Percentiles rank a stretch among this genome's conserved stretches.
Conservation (phyloP, 92 coral and sea anemone species). For the Porites rus region DNA sequence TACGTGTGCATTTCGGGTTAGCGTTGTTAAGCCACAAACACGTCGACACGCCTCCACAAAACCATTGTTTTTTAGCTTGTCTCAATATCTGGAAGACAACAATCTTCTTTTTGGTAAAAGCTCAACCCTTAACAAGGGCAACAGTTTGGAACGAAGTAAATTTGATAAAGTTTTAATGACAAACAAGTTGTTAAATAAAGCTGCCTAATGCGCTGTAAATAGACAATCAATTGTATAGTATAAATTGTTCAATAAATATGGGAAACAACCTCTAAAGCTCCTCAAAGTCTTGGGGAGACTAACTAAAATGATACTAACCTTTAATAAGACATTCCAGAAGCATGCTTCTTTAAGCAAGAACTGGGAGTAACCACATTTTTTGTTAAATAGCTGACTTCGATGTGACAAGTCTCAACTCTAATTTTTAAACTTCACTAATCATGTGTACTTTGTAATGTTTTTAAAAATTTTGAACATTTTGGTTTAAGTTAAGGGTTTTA, state of each 20-base stretch:
- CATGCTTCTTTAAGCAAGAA: background rate
- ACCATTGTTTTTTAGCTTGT: background rate
- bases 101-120: too few species aligned
- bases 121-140: too few species aligned
- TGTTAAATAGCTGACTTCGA: background rate
- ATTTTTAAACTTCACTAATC: background rate
- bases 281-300: too few species aligned
- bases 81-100: too few species aligned
- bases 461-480: too few species aligned
- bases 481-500: too few species aligned
- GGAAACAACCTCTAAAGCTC: too few species aligned
- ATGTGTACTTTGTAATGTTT: background rate
- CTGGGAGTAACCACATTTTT: too few species aligned
- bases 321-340: too few species aligned
- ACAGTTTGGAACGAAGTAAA: background rate
- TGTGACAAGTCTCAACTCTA: background rate
- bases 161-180: background rate
- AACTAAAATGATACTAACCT: background rate
- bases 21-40: background rate
- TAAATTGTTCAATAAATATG: too few species aligned
- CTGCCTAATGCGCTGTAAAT: background rate
- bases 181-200: background rate
- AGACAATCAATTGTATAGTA: too few species aligned
- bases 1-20: too few species aligned
- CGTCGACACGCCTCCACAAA: background rate